These are phyloP conservation scores for Sandelia bainsii DNA, from an alignment of 2,797 vertebrate species.

Conservation along the genomic window DNA sequence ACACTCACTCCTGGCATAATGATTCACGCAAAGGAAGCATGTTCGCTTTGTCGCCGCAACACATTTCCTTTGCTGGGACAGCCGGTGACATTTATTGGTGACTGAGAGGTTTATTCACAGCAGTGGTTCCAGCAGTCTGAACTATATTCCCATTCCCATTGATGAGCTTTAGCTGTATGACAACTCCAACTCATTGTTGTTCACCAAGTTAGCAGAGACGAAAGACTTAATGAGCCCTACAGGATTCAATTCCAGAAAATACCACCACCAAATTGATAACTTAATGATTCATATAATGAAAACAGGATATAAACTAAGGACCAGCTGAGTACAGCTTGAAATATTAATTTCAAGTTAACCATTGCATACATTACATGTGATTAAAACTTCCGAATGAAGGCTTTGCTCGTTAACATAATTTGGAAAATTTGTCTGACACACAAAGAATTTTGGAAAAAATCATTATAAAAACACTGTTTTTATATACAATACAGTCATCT, in stretches of 20 bases:
- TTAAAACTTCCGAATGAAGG: constrained; percentile 32
- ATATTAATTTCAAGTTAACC: constrained; percentile 56
- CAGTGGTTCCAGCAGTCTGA: constrained; percentile 15
- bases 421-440: constrained; percentile 27
- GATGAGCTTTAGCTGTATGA: constrained; percentile 30
- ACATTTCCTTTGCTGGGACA: constrained; percentile 53
- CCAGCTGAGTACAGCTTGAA: constrained; percentile 53
- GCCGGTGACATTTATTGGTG: constrained; percentile 67
- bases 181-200: constrained; percentile 55
- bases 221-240: constrained; percentile 66
- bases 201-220: constrained; percentile 53
- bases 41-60: constrained; percentile 49
- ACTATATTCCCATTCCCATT: constrained; percentile 36
- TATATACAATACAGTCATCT: constrained; percentile 16
- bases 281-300: constrained; percentile 79
- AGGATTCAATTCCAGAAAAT: constrained; percentile 68
- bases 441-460: not conserved
- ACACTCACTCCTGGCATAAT: constrained; percentile 62
- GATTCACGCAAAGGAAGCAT: constrained; percentile 58
- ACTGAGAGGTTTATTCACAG: constrained; percentile 60
- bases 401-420: constrained; percentile 23
- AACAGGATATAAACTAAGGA: constrained; percentile 62
- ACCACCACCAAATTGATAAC: constrained; percentile 66
- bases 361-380: constrained; percentile 53
- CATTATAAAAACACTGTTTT: not conserved